Evolutionary conservation across 2,797 vertebrate genomes (phyloP).

Genomic region (Danio albolineatus): DNA sequence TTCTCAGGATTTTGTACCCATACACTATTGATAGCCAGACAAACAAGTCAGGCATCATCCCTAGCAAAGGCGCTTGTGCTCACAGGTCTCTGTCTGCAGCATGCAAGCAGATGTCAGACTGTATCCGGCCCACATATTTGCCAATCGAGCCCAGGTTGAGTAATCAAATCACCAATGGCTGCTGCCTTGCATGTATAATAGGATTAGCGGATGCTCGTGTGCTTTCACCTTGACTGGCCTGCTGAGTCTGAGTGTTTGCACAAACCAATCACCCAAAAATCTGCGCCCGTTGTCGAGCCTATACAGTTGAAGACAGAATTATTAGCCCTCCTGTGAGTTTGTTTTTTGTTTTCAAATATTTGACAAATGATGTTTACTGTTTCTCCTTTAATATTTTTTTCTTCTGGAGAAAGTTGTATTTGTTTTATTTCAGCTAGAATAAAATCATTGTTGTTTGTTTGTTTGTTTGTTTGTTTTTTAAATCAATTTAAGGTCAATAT

Average conservation of each 20-base stretch:
- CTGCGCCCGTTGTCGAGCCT: background rate
- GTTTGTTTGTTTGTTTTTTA: too few species aligned
- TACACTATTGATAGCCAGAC: background rate
- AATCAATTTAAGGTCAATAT: too few species aligned
- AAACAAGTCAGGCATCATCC: background rate
- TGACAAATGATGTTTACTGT: too few species aligned
- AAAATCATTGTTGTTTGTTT: too few species aligned
- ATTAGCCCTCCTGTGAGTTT: too few species aligned
- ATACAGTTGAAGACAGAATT: too few species aligned
- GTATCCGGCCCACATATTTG: conserved; percentile 11
- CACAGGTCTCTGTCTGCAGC: background rate
- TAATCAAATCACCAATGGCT: conserved; percentile 27
- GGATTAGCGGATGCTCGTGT: conserved; percentile 35
- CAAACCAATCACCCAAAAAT: conserved; percentile 10
- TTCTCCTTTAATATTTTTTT: too few species aligned
- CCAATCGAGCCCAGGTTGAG: conserved; percentile 19
- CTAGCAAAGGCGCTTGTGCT: background rate
- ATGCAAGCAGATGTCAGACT: background rate
- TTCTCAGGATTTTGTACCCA: background rate
- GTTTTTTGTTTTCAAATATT: too few species aligned
- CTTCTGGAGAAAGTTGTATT: too few species aligned
- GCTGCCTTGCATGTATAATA: conserved; percentile 36
- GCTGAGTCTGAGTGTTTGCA: conserved; percentile 23
- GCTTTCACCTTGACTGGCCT: conserved; percentile 36
- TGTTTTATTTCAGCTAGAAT: too few species aligned